Percentiles rank a stretch among this genome's conserved stretches.
Conservation (phyloP, 64 coral and sea anemone species). For the Actinia tenebrosa region DNA sequence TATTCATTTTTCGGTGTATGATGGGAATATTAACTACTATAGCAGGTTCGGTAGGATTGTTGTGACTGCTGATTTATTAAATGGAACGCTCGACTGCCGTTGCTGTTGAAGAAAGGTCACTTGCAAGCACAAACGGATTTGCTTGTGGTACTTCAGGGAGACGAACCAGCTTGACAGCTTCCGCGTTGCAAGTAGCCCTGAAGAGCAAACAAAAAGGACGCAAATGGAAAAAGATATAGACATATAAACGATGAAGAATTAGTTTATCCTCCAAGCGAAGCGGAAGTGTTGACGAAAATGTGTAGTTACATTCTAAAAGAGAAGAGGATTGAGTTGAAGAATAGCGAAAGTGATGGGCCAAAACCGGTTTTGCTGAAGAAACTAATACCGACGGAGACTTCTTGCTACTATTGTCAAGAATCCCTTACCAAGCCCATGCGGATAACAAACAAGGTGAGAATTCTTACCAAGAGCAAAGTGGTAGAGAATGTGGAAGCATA, state of each 20-base stretch:
- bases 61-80: slow-evolving; percentile 32
- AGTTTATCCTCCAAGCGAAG: slow-evolving; percentile 25
- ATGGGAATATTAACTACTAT: slow-evolving; percentile 53
- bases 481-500: slow-evolving; percentile 20
- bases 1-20: slow-evolving; percentile 43
- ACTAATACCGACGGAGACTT: slow-evolving; percentile 34
- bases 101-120: slow-evolving; percentile 31
- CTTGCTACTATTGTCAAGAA: slow-evolving; percentile 5
- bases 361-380: neutral
- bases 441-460: slow-evolving; percentile 2
- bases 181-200: neutral
- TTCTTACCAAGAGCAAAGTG: slow-evolving; percentile 26
- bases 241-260: neutral
- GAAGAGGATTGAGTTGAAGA: neutral
- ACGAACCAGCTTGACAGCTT: slow-evolving; percentile 1
- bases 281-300: slow-evolving; percentile 9
- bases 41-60: slow-evolving; percentile 37
- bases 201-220: neutral
- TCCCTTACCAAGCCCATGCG: neutral
- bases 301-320: slow-evolving; percentile 25
- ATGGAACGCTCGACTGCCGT: slow-evolving; percentile 43
- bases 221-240: neutral
- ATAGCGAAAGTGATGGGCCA: neutral
- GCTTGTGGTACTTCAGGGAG: slow-evolving; percentile 40
- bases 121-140: slow-evolving; percentile 40